Conservation (phyloP, 2,888 invertebrate genomes). For the Volucella bombylans region DNA sequence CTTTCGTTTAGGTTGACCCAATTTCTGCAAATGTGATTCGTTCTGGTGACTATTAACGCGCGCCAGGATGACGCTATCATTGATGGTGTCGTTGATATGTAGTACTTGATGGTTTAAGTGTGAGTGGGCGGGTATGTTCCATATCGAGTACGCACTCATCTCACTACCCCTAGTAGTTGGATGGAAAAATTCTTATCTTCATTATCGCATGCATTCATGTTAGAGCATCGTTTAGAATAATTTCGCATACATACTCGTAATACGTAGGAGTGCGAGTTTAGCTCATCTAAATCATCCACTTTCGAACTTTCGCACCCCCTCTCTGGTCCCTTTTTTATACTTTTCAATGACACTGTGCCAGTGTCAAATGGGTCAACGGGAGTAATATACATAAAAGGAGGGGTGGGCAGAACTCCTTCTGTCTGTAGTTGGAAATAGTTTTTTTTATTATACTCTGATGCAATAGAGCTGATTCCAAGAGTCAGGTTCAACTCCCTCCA, state of each 20-base stretch:
- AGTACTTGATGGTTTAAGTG: conserved; percentile 59
- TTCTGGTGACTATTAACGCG: conserved; percentile 44
- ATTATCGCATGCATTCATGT: conserved; percentile 53
- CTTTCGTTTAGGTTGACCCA: conserved; percentile 34
- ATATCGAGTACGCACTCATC: conserved; percentile 44
- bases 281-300: background rate
- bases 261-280: background rate
- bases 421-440: conserved; percentile 50
- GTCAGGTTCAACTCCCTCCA: conserved; percentile 64
- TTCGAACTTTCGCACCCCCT: conserved; percentile 27
- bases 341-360: conserved; percentile 38
- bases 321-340: background rate
- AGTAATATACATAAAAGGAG: conserved; percentile 22
- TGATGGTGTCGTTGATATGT: conserved; percentile 34
- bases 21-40: conserved; percentile 33
- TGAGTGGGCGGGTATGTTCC: conserved; percentile 58
- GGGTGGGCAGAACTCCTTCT: conserved; percentile 13
- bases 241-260: conserved; percentile 30
- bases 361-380: conserved; percentile 62
- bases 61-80: conserved; percentile 48
- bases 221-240: conserved; percentile 45
- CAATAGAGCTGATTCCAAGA: conserved; percentile 31
- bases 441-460: background rate
- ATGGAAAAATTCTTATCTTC: conserved; percentile 32
- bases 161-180: conserved; percentile 2